Percentiles rank a stretch among this genome's conserved stretches.
These are phyloP conservation scores for Andrena chrysosceles DNA, from an alignment of 2,888 invertebrate species.

Conservation along the genomic window DNA sequence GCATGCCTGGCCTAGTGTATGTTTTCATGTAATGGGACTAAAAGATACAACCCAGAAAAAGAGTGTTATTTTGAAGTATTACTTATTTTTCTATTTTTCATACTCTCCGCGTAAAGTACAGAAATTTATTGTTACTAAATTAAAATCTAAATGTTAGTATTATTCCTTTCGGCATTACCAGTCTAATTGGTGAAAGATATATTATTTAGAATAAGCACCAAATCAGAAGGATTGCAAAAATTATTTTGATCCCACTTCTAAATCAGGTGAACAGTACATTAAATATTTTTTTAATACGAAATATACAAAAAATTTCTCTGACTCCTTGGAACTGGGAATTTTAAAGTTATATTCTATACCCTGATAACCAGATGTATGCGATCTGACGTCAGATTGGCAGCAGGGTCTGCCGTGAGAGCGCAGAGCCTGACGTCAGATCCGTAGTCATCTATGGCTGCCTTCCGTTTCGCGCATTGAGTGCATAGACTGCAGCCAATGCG, in stretches of 20 bases:
- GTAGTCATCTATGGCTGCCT: no score
- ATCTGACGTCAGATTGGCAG: no score
- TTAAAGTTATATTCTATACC: constrained; percentile 6
- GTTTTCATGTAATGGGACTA: constrained; percentile 11
- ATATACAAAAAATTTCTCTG: background rate
- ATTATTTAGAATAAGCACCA: background rate
- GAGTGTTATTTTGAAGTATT: constrained; percentile 17
- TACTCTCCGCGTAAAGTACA: background rate
- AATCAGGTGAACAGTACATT: constrained; percentile 17
- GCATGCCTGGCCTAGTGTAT: no score
- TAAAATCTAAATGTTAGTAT: background rate
- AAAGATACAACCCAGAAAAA: background rate
- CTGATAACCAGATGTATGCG: no score
- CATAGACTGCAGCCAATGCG: no score
- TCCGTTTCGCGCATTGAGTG: no score
- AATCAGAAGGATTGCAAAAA: background rate
- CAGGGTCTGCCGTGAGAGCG: no score
- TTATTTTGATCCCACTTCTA: background rate
- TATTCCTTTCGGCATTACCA: background rate
- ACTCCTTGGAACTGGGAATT: background rate
- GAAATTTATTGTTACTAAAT: background rate
- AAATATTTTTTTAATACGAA: constrained; percentile 1
- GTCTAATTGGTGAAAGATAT: background rate
- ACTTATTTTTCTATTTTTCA: constrained; percentile 13
- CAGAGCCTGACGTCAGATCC: no score